Evolutionary conservation across 1,140 invertebrate species (phyloP).

Genomic region (Augochlora pura): DNA sequence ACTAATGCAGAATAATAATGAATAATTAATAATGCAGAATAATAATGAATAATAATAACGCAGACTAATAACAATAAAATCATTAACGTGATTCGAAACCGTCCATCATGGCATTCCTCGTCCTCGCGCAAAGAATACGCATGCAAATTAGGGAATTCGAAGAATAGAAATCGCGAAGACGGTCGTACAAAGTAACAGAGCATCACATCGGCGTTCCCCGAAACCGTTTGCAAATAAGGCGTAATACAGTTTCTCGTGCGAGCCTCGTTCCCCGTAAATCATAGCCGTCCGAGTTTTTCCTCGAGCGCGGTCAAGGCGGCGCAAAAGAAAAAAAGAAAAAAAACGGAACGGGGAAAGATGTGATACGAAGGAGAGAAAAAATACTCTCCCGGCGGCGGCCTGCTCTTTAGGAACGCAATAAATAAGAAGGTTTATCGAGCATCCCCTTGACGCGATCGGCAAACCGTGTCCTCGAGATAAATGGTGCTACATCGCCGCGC

Average conservation of each 20-base stretch:
- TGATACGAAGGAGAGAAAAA: background rate
- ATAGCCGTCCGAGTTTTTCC: constrained; percentile 18
- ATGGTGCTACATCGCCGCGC: constrained; percentile 24
- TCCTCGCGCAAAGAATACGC: too few species aligned
- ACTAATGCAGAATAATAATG: too few species aligned
- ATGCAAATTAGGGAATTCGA: too few species aligned
- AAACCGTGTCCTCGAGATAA: constrained; percentile 43
- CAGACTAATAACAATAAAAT: too few species aligned
- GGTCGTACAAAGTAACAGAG: background rate
- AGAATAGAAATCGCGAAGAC: background rate
- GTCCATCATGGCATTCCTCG: too few species aligned
- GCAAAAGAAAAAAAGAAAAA: too few species aligned
- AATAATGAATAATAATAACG: too few species aligned
- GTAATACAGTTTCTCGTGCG: background rate
- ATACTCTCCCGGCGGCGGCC: background rate
- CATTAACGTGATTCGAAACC: too few species aligned
- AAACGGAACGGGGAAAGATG: background rate
- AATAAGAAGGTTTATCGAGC: constrained; percentile 47
- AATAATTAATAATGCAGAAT: too few species aligned
- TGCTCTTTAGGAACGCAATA: constrained; percentile 35
- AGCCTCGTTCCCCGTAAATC: constrained; percentile 23
- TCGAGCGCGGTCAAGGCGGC: background rate
- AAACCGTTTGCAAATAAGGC: background rate
- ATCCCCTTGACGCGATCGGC: constrained; percentile 24
- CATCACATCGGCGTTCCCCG: background rate